phyloP scores from a whole-genome alignment of 2,888 invertebrate genomes.

The Acanthosoma haemorrhoidale region DNA sequence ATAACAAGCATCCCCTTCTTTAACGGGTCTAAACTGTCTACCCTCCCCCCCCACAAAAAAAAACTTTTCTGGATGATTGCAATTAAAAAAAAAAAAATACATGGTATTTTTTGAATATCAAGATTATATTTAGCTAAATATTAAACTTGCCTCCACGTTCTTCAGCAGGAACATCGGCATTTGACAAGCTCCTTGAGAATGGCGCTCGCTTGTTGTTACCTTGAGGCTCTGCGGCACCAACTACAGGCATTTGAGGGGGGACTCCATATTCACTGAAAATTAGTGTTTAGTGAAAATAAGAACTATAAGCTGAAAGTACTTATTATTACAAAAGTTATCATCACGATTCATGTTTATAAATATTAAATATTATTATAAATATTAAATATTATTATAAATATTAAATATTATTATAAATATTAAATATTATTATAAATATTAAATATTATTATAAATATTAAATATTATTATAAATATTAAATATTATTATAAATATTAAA shows the following conservation, averaged over 20 bases:
- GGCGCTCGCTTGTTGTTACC: slow-evolving; percentile 45
- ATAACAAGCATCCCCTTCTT: no score
- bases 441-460: no score
- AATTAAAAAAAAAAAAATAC: no score
- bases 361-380: not conserved
- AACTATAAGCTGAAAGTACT: not conserved
- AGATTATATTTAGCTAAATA: not conserved
- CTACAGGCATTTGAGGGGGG: slow-evolving; percentile 21
- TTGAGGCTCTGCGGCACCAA: slow-evolving; percentile 25
- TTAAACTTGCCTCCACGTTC: slow-evolving; percentile 64
- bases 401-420: no score
- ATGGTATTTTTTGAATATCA: not conserved
- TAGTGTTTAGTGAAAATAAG: not conserved
- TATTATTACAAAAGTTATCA: not conserved
- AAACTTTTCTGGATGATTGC: no score
- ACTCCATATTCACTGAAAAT: slow-evolving; percentile 42
- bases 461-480: no score
- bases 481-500: no score
- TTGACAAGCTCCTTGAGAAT: slow-evolving; percentile 74
- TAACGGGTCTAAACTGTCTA: no score
- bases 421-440: no score
- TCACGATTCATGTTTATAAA: not conserved
- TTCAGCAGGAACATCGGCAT: slow-evolving; percentile 73
- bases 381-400: no score
- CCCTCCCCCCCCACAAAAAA: no score